Conservation (phyloP, 2,888 invertebrate genomes). For the Xiphydria camelus region DNA sequence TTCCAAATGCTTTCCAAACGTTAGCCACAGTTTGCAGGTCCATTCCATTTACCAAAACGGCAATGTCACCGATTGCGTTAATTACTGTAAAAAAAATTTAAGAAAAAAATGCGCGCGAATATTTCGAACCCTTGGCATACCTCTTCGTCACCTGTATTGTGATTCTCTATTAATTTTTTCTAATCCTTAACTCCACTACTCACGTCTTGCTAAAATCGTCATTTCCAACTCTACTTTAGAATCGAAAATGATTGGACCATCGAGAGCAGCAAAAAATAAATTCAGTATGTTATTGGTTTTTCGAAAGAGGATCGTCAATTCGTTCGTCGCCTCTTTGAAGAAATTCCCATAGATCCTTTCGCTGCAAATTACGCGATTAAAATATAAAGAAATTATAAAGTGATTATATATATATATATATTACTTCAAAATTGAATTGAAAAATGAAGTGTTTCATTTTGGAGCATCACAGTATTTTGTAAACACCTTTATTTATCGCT, state of each 20-base stretch:
- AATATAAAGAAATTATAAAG: neutral
- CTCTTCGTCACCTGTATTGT: too few relatives aligned
- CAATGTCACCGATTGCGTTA: slow-evolving; percentile 38
- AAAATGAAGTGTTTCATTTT: too few relatives aligned
- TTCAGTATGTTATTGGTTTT: slow-evolving; percentile 37
- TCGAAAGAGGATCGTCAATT: slow-evolving; percentile 39
- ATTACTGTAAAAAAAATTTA: slow-evolving; percentile 28
- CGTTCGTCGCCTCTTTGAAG: slow-evolving; percentile 29
- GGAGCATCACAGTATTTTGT: too few relatives aligned
- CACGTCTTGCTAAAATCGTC: slow-evolving; percentile 36
- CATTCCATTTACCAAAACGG: slow-evolving; percentile 35
- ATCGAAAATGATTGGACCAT: slow-evolving; percentile 35
- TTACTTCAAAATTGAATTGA: too few relatives aligned
- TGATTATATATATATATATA: slow-evolving; percentile 3
- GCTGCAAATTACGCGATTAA: slow-evolving; percentile 29
- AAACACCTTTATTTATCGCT: too few relatives aligned
- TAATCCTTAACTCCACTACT: too few relatives aligned
- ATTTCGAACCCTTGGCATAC: too few relatives aligned
- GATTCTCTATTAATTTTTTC: too few relatives aligned
- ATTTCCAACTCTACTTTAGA: slow-evolving; percentile 32
- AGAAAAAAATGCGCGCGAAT: neutral
- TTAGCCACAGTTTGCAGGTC: slow-evolving; percentile 44
- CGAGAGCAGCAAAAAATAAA: slow-evolving; percentile 38
- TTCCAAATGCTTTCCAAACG: slow-evolving; percentile 45
- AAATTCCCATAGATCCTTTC: slow-evolving; percentile 31